Base-by-base conservation (phyloP, 2,797 vertebrate genomes). In the Telmatherina bonti region DNA sequence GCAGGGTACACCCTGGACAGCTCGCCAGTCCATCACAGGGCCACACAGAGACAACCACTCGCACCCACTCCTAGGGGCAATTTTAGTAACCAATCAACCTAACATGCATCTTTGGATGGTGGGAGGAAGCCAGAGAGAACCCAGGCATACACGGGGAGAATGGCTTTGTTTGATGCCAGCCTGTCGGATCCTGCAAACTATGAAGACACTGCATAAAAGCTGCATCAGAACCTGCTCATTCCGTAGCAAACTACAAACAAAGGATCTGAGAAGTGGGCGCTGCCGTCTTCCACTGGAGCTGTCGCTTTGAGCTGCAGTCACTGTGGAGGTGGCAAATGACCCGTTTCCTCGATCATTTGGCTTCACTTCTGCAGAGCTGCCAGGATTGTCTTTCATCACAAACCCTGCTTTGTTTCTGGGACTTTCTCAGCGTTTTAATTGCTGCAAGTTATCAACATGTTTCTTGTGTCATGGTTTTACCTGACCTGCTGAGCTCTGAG, bases 191-290 rank as follows among this genome's bases (percentile, higher is more conserved):
- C 47, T 49, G 47, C 8, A 49, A 49, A 49, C 47, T 49, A 49
- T 49, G 45, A 22, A 11, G n/a, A 49, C 3, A 8, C 7, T n/a
- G 2, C 2, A 45, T 45, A 7, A 45, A 45, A 45, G 43, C 43
- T 45, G 41, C 41, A 43, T 43, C 47, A 22, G 8, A 3, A 22
- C 45, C 45, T 47, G n/a, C 45, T 49, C 45, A 12, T 22, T 22
- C 45, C 12, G 22, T 18, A 26, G 22, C 7, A 51, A 51, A 51
- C 22, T 12, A 13, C 10, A 24, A 11, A 11, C 47, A 51, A 26
- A 51, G n/a, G 47, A 7, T 77, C 65, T 78, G 0, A 45, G 20
- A n/a, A n/a, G 43, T 45, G 20, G 43, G 43, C 16, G 43, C 20
- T 2, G 43, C 43, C 20, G n/a, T 45, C 18, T 45, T 45, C 9